Base-by-base conservation (phyloP, 2,113 vertebrate species). In the Saimiri boliviensis region DNA sequence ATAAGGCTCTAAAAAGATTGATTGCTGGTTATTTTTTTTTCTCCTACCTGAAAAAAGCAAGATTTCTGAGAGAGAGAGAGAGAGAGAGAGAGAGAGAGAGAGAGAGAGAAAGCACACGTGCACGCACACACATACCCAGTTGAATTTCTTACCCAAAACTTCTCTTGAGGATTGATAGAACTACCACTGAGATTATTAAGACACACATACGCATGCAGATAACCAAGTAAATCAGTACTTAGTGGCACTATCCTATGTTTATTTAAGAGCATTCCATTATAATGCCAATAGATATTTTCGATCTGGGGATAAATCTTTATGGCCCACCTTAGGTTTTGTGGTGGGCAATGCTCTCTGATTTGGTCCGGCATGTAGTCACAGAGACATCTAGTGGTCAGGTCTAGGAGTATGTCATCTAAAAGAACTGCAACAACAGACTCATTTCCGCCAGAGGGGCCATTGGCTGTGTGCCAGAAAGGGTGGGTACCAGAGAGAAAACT, bases 371-470 rank as follows among this genome's bases (percentile, higher is more conserved):
- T 85, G 79, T 96, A 92, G 93, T 95, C 81, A 71, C 21, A 97
- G 98, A 95, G 97, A 83, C 98, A 97, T 96, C 98, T 95, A 95
- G 97, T 94, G 98, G 77, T 86, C 52, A 93, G 27, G 37, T 83
- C 45, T n/a, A 88, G 58, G 40, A 92, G 81, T 60, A 84, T 32
- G 32, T 81, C 60, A 92, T 16, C n/a, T 35, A 68, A 79, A 77
- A 91, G 35, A 82, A 94, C 35, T 19, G 30, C 12, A 73, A 79
- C 90, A 60, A 30, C 79, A 30, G 58, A 82, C n/a, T 89, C 6
- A 17, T 49, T 93, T 77, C 21, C 45, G 25, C 52, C 21, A 81
- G 17, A 87, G 63, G 13, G 60, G 13, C 3, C 30, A 4, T 9
- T 52, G 40, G 66, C 70, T 47, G 2, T n/a, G 3, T 19, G 21